Base-by-base conservation (phyloP, 2,113 vertebrate species). In the Chrysemys picta region DNA sequence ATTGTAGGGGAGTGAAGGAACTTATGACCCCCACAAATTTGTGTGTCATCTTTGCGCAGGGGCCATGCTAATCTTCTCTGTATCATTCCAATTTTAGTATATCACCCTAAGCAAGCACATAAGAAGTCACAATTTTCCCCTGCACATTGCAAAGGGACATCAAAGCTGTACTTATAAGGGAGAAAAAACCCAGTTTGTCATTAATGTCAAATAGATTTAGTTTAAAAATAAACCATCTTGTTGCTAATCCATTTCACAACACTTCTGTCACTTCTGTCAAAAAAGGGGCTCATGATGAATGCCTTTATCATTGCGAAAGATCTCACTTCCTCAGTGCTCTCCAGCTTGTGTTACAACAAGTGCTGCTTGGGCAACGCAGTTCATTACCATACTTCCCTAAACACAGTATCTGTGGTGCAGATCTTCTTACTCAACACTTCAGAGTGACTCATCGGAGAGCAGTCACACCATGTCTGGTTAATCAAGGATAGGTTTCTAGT, bases 31-130 rank as follows among this genome's bases (percentile, higher is more conserved):
- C 65, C 65, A 96, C 93, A 72, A 94, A 95, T 88, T 96, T 98
- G 93, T 84, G 87, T 97, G 97, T 98, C 96, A 88, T 97, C 93
- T 90, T 98, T 97, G 95, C 93, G 93, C 95, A 95, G 93, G 91
- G 88, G 85, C 83, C 96, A 50, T 82, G 96, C 96, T 97, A 96
- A 97, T 96, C 96, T 97, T 98, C 97, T 97, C 97, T 97, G 95
- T 97, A 97, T 96, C 93, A 92, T 97, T 97, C 94, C 95, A 97
- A 95, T 97, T 97, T 97, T 97, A 96, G 95, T 96, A 95, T 95
- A 95, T 96, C 50, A 72, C n/a, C 65, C n/a, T n/a, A 72, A 8
- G 17, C 65, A 19, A 17, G 17, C 62, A 69, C 17, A 80, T 80
- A 87, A 35, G 88, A 89, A 24, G 53, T 25, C 87, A 17, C 45